phyloP scores from a whole-genome alignment of 2,888 invertebrate species.

The Epistrophe grossulariae region DNA sequence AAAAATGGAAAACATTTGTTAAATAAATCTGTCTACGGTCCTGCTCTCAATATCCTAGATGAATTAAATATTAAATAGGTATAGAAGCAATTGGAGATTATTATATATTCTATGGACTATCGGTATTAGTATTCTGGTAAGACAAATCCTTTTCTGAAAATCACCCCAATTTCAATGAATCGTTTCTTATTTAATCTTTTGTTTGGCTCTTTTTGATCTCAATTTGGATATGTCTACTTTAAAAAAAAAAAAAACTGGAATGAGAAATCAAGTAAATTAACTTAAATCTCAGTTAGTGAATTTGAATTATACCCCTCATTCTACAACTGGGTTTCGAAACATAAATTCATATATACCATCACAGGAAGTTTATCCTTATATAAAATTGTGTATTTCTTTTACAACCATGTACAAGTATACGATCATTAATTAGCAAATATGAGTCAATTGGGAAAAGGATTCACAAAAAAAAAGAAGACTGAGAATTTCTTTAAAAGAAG shows the following conservation, averaged over 20 bases:
- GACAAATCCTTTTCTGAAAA: conserved; percentile 42
- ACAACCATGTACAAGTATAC: not conserved
- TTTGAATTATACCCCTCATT: not conserved
- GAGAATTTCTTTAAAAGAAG: not conserved
- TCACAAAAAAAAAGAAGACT: not conserved
- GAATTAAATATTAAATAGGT: conserved; percentile 29
- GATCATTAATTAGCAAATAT: conserved; percentile 45
- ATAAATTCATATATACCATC: no score
- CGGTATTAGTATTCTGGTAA: conserved; percentile 28
- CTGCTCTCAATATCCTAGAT: not conserved
- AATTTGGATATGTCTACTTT: not conserved
- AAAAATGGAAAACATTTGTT: no score
- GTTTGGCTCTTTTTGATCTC: not conserved
- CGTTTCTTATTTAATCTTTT: not conserved
- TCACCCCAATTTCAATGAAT: conserved; percentile 9
- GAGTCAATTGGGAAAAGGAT: not conserved
- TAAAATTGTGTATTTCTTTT: not conserved
- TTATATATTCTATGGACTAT: conserved; percentile 52
- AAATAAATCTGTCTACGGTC: not conserved
- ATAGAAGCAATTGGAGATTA: conserved; percentile 63
- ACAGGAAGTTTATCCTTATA: not conserved
- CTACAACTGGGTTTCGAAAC: no score
- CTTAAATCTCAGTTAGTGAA: conserved; percentile 44
- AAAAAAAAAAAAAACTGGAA: not conserved
- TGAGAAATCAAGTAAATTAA: conserved; percentile 22